Conservation (phyloP, 2,113 vertebrate species). For the Lepus americanus region DNA sequence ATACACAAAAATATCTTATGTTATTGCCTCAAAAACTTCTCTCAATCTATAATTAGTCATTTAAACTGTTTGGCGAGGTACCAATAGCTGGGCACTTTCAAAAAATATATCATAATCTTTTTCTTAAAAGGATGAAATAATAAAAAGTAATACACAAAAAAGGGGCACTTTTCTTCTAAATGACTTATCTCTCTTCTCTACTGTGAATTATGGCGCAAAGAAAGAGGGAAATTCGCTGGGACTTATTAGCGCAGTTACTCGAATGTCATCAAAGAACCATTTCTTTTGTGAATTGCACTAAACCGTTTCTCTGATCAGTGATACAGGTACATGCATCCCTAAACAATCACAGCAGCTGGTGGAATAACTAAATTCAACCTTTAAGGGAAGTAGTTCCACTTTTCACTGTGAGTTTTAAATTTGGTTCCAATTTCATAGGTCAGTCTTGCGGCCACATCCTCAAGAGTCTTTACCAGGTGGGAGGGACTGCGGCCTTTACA, state of each 20-base stretch:
- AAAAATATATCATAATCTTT: conserved; percentile 64
- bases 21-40: background rate
- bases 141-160: conserved; percentile 59
- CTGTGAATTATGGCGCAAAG: conserved; percentile 71
- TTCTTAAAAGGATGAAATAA: conserved; percentile 71
- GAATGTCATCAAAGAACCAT: conserved; percentile 64
- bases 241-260: conserved; percentile 70
- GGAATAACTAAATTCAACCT: conserved; percentile 78
- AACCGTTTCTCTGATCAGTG: conserved; percentile 66
- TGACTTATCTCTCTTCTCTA: conserved; percentile 71
- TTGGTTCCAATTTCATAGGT: conserved; percentile 74
- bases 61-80: conserved; percentile 64
- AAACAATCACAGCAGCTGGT: conserved; percentile 57
- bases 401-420: conserved; percentile 76
- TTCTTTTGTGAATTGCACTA: conserved; percentile 71
- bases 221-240: conserved; percentile 49
- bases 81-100: conserved; percentile 26
- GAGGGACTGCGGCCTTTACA: conserved; percentile 73
- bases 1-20: conserved; percentile 34
- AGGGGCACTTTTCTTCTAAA: conserved; percentile 63
- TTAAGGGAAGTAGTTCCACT: conserved; percentile 64
- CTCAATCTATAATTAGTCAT: conserved; percentile 61
- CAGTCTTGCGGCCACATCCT: conserved; percentile 52
- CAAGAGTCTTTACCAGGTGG: conserved; percentile 69
- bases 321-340: conserved; percentile 76